Evolutionary conservation across 2,113 vertebrate species (phyloP).

Genomic region (Labeo catla): DNA sequence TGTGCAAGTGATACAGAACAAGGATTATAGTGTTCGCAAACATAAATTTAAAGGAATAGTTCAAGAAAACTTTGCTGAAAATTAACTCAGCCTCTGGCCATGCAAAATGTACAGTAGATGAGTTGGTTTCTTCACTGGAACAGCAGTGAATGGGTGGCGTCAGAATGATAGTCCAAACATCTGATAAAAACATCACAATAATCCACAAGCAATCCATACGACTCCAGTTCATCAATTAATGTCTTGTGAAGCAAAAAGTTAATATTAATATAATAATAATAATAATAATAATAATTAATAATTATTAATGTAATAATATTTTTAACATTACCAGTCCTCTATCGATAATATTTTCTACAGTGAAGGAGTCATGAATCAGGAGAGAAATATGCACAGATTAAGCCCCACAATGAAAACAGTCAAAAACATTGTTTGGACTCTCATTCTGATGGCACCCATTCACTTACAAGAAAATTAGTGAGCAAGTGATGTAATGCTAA

Average conservation of each 20-base stretch:
- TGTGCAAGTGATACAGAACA: not conserved
- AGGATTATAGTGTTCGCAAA: not conserved
- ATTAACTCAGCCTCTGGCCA: not conserved
- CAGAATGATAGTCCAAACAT: not conserved
- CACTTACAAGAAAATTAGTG: too few species aligned
- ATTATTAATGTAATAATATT: too few species aligned
- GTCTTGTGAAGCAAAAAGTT: not conserved
- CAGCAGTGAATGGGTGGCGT: not conserved
- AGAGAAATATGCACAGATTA: too few species aligned
- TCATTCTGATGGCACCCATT: too few species aligned
- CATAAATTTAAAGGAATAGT: not conserved
- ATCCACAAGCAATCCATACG: not conserved
- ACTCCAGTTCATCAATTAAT: not conserved
- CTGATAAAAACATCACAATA: not conserved
- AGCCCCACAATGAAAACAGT: too few species aligned
- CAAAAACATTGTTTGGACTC: too few species aligned
- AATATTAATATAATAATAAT: too few species aligned
- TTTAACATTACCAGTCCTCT: too few species aligned
- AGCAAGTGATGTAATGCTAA: too few species aligned
- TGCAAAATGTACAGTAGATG: not conserved
- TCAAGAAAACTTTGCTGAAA: not conserved
- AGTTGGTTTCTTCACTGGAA: not conserved
- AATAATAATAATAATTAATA: too few species aligned
- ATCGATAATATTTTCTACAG: too few species aligned
- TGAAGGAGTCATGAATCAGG: too few species aligned